Percentiles rank a stretch among this genome's conserved stretches.
These are phyloP conservation scores for Otus sunia DNA, from an alignment of 2,113 vertebrate genomes.

Conservation along the genomic window DNA sequence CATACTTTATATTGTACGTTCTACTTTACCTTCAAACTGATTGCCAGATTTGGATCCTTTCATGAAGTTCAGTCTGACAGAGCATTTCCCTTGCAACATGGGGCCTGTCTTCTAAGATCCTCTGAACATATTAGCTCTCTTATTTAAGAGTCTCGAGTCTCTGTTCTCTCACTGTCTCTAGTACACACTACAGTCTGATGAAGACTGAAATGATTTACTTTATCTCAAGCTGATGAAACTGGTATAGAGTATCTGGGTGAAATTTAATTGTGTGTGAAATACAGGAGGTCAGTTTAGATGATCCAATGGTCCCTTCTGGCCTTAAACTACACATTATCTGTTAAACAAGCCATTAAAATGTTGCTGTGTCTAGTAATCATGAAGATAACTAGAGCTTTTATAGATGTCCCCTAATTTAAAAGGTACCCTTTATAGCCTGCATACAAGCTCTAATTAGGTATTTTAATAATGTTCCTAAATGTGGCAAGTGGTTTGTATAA, in stretches of 20 bases:
- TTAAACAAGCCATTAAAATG: conserved; percentile 14
- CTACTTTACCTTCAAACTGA: not conserved
- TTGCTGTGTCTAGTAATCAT: not conserved
- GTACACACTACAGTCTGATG: not conserved
- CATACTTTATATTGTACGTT: not conserved
- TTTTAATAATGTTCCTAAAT: not conserved
- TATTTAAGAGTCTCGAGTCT: not conserved
- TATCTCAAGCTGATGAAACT: not conserved
- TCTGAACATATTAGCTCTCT: not conserved
- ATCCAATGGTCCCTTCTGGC: conserved; percentile 21
- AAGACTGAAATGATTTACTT: not conserved
- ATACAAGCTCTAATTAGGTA: not conserved
- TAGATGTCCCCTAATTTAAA: not conserved
- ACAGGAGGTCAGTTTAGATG: not conserved
- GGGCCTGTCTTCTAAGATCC: not conserved
- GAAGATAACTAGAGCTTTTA: conserved; percentile 5
- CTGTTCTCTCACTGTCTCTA: not conserved
- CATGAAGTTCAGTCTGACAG: not conserved
- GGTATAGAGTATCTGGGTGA: not conserved
- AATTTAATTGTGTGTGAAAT: conserved; percentile 19
- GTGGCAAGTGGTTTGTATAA: not conserved
- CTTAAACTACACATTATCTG: not conserved
- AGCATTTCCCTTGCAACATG: not conserved
- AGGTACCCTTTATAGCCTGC: not conserved
- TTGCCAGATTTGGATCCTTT: not conserved